These are phyloP conservation scores for Spea bombifrons DNA, from an alignment of 2,113 vertebrate genomes.

Conservation along the genomic window DNA sequence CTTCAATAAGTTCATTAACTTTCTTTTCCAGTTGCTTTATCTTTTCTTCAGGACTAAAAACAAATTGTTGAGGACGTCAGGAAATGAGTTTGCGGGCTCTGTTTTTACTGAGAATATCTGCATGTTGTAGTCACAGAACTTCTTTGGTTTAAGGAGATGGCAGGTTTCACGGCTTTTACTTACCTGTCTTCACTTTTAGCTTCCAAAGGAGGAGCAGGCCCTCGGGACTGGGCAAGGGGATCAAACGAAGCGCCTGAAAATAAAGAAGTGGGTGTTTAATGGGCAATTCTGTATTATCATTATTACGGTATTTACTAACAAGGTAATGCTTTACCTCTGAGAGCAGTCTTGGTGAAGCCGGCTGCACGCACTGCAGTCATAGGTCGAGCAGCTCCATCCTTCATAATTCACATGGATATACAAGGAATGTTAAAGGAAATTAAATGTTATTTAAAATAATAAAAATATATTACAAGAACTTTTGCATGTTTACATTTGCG, in stretches of 20 bases:
- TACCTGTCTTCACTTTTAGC: slow-evolving; percentile 87
- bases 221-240: slow-evolving; percentile 83
- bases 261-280: slow-evolving; percentile 13
- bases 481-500: no score
- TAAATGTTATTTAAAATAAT: no score
- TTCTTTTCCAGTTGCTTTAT: slow-evolving; percentile 92
- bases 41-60: slow-evolving; percentile 86
- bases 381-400: slow-evolving; percentile 87
- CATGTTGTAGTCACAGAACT: no score
- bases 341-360: slow-evolving; percentile 81
- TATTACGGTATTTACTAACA: background rate
- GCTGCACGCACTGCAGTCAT: slow-evolving; percentile 95
- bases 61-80: background rate
- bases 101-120: no score
- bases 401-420: background rate
- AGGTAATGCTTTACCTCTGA: slow-evolving; percentile 68
- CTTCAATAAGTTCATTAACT: slow-evolving; percentile 90
- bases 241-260: slow-evolving; percentile 84
- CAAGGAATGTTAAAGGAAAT: no score
- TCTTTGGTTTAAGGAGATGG: no score
- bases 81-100: no score
- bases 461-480: no score
- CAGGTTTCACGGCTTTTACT: slow-evolving; percentile 35
- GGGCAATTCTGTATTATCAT: background rate
- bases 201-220: slow-evolving; percentile 85